Percentiles rank a stretch among this genome's conserved stretches.
Conservation (phyloP, 2,888 invertebrate species). For the Chaetoderma sp. region DNA sequence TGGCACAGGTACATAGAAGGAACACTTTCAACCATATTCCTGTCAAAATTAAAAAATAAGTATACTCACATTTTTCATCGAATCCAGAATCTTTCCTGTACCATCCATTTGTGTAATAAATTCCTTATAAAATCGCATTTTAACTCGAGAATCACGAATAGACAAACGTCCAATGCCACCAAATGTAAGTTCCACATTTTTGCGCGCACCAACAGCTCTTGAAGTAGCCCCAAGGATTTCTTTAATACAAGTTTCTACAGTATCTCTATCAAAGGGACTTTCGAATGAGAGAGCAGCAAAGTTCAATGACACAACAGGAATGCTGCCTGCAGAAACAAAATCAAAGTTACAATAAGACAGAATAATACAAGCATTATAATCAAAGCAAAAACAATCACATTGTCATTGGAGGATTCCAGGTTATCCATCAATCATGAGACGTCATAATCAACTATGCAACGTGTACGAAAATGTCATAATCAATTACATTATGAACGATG, state of each 20-base stretch:
- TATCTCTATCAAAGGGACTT: constrained; percentile 66
- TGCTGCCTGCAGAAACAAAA: constrained; percentile 55
- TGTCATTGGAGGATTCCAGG: too few relatives aligned
- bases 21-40: too few relatives aligned
- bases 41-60: neutral
- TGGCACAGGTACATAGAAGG: too few relatives aligned
- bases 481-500: too few relatives aligned
- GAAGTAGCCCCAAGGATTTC: constrained; percentile 65
- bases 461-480: too few relatives aligned
- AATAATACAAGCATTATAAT: neutral
- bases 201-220: constrained; percentile 56
- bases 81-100: constrained; percentile 61
- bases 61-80: constrained; percentile 67
- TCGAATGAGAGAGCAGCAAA: constrained; percentile 66
- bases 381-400: neutral
- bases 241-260: constrained; percentile 66
- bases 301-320: constrained; percentile 67
- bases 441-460: too few relatives aligned
- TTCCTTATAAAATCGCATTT: constrained; percentile 70
- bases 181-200: constrained; percentile 67
- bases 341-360: too few relatives aligned
- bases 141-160: constrained; percentile 63
- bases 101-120: constrained; percentile 68
- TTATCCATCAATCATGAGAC: too few relatives aligned
- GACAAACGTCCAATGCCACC: constrained; percentile 65